Conservation (phyloP, 2,888 invertebrate species). For the Stenodema calcarata region DNA sequence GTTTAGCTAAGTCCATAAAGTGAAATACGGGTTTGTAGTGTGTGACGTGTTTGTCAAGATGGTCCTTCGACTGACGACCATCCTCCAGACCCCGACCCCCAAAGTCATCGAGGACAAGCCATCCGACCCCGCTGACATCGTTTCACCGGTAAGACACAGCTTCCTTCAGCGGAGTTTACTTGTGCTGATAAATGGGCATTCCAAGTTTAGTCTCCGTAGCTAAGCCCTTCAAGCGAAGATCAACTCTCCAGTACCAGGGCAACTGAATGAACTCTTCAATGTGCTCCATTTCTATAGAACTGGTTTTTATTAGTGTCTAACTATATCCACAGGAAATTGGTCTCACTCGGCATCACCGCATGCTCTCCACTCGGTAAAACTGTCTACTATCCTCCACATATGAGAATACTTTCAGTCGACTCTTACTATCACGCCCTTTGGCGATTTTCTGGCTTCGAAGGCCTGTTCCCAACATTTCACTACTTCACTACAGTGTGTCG, state of each 20-base stretch:
- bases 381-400: not conserved
- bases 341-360: not conserved
- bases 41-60: conserved; percentile 48
- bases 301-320: no score
- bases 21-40: conserved; percentile 35
- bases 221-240: no score
- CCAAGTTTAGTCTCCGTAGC: no score
- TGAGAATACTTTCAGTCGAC: not conserved
- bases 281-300: no score
- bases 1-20: not conserved
- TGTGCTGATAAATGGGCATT: no score
- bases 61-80: conserved; percentile 54
- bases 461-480: not conserved
- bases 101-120: conserved; percentile 55
- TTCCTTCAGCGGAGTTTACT: no score
- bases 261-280: no score
- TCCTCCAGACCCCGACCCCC: conserved; percentile 52
- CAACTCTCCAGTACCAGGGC: no score
- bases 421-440: not conserved
- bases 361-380: not conserved
- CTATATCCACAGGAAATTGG: no score
- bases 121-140: conserved; percentile 45
- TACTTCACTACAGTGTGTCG: not conserved
- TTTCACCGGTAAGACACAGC: conserved; percentile 52
- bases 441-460: not conserved